Base-by-base conservation (phyloP, 2,113 vertebrate genomes). In the Trichechus manatus region DNA sequence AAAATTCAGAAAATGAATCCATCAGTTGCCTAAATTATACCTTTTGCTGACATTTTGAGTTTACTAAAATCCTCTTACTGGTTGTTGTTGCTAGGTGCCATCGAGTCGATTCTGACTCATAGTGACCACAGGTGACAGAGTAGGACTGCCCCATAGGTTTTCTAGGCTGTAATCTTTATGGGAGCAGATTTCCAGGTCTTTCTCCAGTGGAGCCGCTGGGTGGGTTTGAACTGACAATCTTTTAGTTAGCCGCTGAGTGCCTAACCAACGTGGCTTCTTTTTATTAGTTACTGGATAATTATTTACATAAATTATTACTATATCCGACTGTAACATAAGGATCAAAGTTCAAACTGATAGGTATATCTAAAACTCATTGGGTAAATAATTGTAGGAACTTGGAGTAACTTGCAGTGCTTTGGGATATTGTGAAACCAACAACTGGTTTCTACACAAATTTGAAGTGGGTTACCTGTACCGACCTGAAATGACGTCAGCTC, bases 291-390 rank as follows among this genome's bases (percentile, higher is more conserved):
- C 23, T 31, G 53, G 70, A 29, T 91, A 81, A 95, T 85, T 94
- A 89, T 87, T 94, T 61, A 96, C 61, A 90, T 82, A 93, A 87
- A 25, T 79, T 80, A 88, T 92, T 89, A 87, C 94, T 85, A 61
- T 36, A 44, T 89, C 70, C 87, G 64, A 42, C 72, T 84, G 19
- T 83, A 75, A 85, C 93, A 36, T 27, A 59, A 85, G 64, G 72
- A 42, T 88, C 78, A 92, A 74, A 87, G 80, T 90, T 92, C 64
- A 84, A 50, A 61, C 61, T 33, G 56, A 42, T 74, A 78, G 78
- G 83, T 27, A 5, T 2, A 29, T 29, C 20, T 53, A 70, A 81
- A 77, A 68, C 6, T 56, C 50, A 72, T 2, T 4, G 5, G n/a
- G 29, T 88, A 88, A 75, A 82, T 72, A 56, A 23, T 22, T 20